phyloP scores from a whole-genome alignment of 1,140 invertebrate species.

The Caenorhabditis latens region DNA sequence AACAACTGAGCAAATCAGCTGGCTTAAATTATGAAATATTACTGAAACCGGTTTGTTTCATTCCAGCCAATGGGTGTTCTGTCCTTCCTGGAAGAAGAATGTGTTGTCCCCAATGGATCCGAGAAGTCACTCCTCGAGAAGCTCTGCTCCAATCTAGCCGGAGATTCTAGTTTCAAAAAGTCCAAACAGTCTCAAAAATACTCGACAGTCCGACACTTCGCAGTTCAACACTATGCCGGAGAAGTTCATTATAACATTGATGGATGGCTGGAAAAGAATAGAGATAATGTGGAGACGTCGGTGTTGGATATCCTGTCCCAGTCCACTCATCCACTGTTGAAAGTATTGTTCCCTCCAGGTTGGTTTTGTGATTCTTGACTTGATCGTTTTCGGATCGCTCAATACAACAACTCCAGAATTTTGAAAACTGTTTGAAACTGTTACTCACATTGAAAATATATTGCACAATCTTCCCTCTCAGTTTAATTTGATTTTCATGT shows the following conservation, averaged over 20 bases:
- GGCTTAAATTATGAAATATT: too few relatives aligned
- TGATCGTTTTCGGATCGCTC: background rate
- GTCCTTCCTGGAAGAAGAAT: slow-evolving; percentile 99
- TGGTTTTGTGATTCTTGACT: background rate
- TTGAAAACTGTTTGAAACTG: too few relatives aligned
- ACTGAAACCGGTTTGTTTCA: too few relatives aligned
- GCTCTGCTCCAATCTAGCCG: slow-evolving; percentile 80
- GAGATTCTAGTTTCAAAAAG: slow-evolving; percentile 67
- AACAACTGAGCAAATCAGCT: too few relatives aligned
- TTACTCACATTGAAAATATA: too few relatives aligned
- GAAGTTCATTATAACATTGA: slow-evolving; percentile 95
- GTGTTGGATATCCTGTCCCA: slow-evolving; percentile 89
- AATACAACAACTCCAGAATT: background rate
- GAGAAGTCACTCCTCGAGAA: slow-evolving; percentile 98
- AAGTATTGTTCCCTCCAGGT: slow-evolving; percentile 62
- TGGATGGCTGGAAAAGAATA: slow-evolving; percentile 99
- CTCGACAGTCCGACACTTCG: slow-evolving; percentile 92
- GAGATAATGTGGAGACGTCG: slow-evolving; percentile 97
- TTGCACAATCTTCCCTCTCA: background rate
- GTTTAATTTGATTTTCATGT: background rate
- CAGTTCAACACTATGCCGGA: slow-evolving; percentile 97
- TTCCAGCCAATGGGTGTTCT: slow-evolving; percentile 97
- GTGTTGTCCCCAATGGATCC: slow-evolving; percentile 99
- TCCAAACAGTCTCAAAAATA: slow-evolving; percentile 74
- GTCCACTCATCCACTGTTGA: slow-evolving; percentile 63